Evolutionary conservation across 2,113 vertebrate genomes (phyloP).

Genomic region (Stictonetta naevosa): DNA sequence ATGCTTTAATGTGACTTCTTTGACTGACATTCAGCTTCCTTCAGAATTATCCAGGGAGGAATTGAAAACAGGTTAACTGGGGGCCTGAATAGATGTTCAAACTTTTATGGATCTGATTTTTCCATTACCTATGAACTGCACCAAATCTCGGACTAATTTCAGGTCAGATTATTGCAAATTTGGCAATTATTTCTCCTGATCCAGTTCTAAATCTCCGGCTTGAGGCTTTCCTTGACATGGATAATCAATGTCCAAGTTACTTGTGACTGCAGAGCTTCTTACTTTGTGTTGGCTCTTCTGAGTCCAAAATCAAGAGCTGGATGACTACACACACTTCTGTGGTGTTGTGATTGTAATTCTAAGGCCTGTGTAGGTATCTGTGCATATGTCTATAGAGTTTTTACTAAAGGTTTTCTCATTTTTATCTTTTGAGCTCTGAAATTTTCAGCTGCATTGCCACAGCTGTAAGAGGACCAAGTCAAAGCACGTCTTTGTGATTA

Average conservation of each 20-base stretch:
- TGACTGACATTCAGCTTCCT: slow-evolving; percentile 25
- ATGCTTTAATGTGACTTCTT: slow-evolving; percentile 33
- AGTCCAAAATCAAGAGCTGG: not conserved
- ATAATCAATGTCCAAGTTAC: not conserved
- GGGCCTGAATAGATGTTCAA: not conserved
- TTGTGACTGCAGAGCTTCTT: not conserved
- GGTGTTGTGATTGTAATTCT: not conserved
- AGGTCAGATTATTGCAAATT: not conserved
- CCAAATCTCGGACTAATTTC: not conserved
- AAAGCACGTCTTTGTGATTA: not conserved
- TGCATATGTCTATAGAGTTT: not conserved
- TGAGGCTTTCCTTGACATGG: not conserved
- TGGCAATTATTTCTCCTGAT: not conserved
- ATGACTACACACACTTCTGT: not conserved
- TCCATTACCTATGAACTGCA: slow-evolving; percentile 4
- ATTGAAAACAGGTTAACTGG: slow-evolving; percentile 2
- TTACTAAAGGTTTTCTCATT: not conserved
- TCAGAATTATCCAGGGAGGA: slow-evolving; percentile 33
- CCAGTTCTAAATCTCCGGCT: not conserved
- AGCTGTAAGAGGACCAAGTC: not conserved
- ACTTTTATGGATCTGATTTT: slow-evolving; percentile 22
- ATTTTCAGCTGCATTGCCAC: not conserved
- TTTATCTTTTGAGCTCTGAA: not conserved
- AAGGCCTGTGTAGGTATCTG: not conserved
- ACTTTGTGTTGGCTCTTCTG: not conserved